phyloP scores from a whole-genome alignment of 2,797 vertebrate genomes.

The Hylomyscus alleni region DNA sequence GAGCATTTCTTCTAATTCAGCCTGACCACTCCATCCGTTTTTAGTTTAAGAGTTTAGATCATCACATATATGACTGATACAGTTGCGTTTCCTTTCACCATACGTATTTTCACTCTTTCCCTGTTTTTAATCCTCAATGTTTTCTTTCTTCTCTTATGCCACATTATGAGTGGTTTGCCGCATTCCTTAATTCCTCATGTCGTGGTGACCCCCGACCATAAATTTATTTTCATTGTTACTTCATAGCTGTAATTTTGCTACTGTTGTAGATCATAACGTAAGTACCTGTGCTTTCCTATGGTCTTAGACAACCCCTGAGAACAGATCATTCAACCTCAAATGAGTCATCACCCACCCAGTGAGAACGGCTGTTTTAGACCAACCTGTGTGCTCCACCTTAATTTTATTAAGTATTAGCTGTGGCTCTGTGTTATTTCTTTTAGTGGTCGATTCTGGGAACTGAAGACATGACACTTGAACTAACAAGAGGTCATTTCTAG shows the following conservation, averaged over 20 bases:
- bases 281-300: neutral
- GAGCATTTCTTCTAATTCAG: neutral
- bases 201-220: neutral
- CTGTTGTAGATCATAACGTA: neutral
- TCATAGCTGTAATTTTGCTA: neutral
- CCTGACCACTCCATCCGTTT: neutral
- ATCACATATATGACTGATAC: neutral
- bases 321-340: neutral
- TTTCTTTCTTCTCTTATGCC: neutral
- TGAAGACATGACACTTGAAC: neutral
- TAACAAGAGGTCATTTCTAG: neutral
- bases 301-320: neutral
- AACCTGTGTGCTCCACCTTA: neutral
- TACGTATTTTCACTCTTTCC: neutral
- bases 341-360: neutral
- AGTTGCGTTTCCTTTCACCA: neutral
- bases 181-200: neutral
- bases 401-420: neutral
- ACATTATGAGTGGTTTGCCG: neutral
- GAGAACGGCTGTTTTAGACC: neutral
- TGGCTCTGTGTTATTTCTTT: neutral
- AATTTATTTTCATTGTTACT: neutral
- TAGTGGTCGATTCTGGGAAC: neutral
- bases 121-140: neutral
- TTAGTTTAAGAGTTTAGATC: neutral